These are phyloP conservation scores for Uromys caudimaculatus DNA, from an alignment of 2,797 vertebrate genomes.

Conservation along the genomic window DNA sequence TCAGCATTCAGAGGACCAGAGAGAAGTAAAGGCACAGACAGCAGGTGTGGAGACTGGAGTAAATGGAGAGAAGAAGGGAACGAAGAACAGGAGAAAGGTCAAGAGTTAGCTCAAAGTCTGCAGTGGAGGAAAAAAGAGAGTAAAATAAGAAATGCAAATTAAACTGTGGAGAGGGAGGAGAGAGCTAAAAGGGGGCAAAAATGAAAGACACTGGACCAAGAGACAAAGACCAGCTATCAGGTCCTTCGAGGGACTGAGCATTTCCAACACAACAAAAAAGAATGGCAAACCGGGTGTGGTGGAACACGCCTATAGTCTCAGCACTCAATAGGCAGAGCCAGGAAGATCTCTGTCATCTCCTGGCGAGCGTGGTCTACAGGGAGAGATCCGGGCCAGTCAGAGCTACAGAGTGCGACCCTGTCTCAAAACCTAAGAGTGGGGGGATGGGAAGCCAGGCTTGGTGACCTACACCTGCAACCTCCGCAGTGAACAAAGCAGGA, in stretches of 20 bases:
- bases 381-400: not conserved
- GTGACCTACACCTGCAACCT: not conserved
- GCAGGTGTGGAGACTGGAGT: not conserved
- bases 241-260: not conserved
- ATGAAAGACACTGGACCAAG: not conserved
- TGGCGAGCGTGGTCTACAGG: not conserved
- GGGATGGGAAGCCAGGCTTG: not conserved
- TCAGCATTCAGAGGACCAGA: not conserved
- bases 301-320: not conserved
- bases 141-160: not conserved
- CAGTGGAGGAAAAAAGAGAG: not conserved
- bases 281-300: not conserved
- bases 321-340: not conserved
- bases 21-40: not conserved
- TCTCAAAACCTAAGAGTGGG: not conserved
- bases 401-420: not conserved
- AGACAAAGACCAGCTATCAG: not conserved
- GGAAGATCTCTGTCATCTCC: not conserved
- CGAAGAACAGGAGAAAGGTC: not conserved
- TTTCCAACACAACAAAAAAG: not conserved
- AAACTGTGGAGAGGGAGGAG: not conserved
- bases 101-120: not conserved
- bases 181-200: not conserved
- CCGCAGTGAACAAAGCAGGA: not conserved
- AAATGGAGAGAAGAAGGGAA: not conserved